phyloP scores from a whole-genome alignment of 2,113 vertebrate genomes.

The Triplophysa dalaica region DNA sequence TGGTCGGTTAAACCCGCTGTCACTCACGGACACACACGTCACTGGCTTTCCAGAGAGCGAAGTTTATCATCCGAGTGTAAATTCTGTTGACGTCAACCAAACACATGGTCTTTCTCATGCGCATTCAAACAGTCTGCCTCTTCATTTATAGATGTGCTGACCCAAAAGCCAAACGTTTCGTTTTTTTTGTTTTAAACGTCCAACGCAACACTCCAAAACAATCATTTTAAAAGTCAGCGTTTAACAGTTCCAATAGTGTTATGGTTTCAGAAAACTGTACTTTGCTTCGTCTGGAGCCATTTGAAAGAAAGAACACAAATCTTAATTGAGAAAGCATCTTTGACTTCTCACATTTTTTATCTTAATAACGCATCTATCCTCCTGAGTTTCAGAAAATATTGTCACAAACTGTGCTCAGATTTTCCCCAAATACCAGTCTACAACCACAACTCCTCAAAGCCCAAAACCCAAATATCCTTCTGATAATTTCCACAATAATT shows the following conservation, averaged over 20 bases:
- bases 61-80: constrained; percentile 76
- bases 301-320: no score
- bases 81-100: constrained; percentile 60
- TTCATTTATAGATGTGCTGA: constrained; percentile 8
- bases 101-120: constrained; percentile 49
- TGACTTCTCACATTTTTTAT: no score
- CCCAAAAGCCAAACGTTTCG: constrained; percentile 40
- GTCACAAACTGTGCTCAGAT: no score
- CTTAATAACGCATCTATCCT: no score
- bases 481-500: no score
- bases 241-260: neutral
- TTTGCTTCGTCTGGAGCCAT: no score
- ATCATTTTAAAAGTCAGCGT: neutral
- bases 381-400: no score
- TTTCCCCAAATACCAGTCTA: no score
- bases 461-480: no score
- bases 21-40: constrained; percentile 48
- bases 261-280: no score
- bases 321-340: no score
- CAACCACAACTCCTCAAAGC: no score
- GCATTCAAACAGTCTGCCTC: constrained; percentile 28
- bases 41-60: constrained; percentile 69
- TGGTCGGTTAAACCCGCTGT: constrained; percentile 50
- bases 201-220: neutral
- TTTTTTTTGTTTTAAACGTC: neutral